phyloP scores from a whole-genome alignment of 2,113 vertebrate genomes.

The Poeciliopsis occidentalis region DNA sequence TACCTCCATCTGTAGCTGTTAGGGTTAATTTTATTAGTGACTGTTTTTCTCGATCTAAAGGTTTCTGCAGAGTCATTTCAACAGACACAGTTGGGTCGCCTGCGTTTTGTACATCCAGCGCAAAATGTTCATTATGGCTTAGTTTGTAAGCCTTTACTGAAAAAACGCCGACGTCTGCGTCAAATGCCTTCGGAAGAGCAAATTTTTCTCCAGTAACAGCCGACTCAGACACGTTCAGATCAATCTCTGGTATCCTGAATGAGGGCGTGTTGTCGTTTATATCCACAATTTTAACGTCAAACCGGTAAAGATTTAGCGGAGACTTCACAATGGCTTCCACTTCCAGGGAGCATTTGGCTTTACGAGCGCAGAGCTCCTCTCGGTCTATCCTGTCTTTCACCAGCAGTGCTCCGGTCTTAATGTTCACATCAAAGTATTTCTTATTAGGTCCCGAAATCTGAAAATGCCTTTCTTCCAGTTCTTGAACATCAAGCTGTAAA shows the following conservation, averaged over 20 bases:
- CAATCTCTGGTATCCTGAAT: constrained; percentile 71
- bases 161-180: constrained; percentile 72
- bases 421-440: constrained; percentile 78
- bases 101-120: constrained; percentile 71
- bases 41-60: constrained; percentile 76
- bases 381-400: constrained; percentile 84
- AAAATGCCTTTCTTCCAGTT: constrained; percentile 73
- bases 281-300: constrained; percentile 83
- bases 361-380: constrained; percentile 80
- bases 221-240: constrained; percentile 73
- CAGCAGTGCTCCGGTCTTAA: constrained; percentile 78
- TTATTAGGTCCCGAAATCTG: constrained; percentile 79
- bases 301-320: constrained; percentile 80
- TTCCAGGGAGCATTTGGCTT: constrained; percentile 76
- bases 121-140: constrained; percentile 77
- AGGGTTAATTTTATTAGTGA: constrained; percentile 63
- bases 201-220: constrained; percentile 71
- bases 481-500: constrained; percentile 68
- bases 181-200: constrained; percentile 58
- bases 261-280: constrained; percentile 85
- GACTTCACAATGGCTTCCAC: constrained; percentile 84
- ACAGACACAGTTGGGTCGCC: constrained; percentile 65
- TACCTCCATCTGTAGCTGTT: constrained; percentile 78
- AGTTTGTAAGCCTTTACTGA: constrained; percentile 75
- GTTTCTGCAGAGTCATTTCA: constrained; percentile 76